These are phyloP conservation scores for Tragelaphus strepsiceros DNA, from an alignment of 2,113 vertebrate genomes.

Conservation along the genomic window DNA sequence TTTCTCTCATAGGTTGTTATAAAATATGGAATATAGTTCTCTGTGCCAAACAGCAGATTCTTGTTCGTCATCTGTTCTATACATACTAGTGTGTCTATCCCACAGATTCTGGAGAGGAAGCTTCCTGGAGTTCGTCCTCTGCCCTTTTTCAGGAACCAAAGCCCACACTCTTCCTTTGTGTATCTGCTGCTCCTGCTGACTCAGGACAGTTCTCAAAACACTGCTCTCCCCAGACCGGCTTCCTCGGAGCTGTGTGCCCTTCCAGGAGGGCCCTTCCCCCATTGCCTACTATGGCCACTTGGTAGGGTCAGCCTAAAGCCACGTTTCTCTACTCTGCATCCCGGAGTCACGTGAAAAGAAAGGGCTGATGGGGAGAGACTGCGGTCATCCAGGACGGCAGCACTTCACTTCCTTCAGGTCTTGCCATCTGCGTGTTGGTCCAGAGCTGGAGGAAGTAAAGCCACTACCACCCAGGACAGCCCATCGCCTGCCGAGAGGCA, in stretches of 20 bases:
- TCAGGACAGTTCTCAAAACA: too few relatives aligned
- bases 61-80: background rate
- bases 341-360: background rate
- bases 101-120: background rate
- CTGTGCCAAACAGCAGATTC: background rate
- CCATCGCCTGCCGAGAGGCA: too few relatives aligned
- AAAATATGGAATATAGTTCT: background rate
- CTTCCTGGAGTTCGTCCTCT: background rate
- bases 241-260: background rate
- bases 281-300: background rate
- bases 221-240: background rate
- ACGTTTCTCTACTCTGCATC: background rate
- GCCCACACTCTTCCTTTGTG: background rate
- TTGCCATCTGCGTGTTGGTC: background rate
- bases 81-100: too few relatives aligned
- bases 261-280: background rate
- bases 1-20: background rate
- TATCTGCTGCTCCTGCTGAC: background rate
- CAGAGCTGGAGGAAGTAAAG: background rate
- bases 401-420: background rate
- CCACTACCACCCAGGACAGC: background rate
- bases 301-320: background rate
- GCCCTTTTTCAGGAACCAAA: background rate
- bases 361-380: background rate
- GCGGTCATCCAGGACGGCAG: fast-evolving